Conservation (phyloP, 1,140 invertebrate genomes). For the Gonatopus flavifemur region DNA sequence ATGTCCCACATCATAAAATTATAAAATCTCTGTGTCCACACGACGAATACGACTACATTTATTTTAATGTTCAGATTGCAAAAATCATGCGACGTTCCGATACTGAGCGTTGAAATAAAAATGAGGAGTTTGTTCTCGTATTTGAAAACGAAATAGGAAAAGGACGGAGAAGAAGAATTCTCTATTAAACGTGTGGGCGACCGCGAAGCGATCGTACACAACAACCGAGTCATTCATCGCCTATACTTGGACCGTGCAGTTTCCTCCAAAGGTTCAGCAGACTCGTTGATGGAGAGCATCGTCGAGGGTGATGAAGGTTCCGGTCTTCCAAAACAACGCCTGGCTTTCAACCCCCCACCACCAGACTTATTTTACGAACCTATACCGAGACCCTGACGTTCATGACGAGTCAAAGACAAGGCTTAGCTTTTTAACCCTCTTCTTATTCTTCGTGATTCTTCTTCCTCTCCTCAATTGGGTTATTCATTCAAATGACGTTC, state of each 20-base stretch:
- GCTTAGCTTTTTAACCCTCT: too few relatives aligned
- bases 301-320: conserved; percentile 35
- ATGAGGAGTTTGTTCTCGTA: too few relatives aligned
- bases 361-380: conserved; percentile 3
- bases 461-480: too few relatives aligned
- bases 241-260: conserved; percentile 12
- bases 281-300: conserved; percentile 45
- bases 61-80: too few relatives aligned
- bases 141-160: too few relatives aligned
- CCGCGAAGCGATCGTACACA: conserved; percentile 8
- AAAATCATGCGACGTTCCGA: too few relatives aligned
- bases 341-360: conserved; percentile 33
- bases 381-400: conserved; percentile 31
- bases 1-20: conserved; percentile 21
- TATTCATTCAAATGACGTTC: too few relatives aligned
- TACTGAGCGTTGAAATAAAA: too few relatives aligned
- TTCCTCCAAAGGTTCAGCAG: conserved; percentile 40
- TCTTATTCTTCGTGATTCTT: too few relatives aligned
- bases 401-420: conserved; percentile 28
- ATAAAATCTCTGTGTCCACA: conserved; percentile 9
- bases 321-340: conserved; percentile 38
- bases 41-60: not conserved
- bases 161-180: too few relatives aligned
- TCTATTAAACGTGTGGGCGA: too few relatives aligned
- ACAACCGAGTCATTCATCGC: conserved; percentile 38